Evolutionary conservation across 2,797 vertebrate species (phyloP), one percentile per base, ranked within the genome.

Genomic region (Enteromius fasciolatus): DNA sequence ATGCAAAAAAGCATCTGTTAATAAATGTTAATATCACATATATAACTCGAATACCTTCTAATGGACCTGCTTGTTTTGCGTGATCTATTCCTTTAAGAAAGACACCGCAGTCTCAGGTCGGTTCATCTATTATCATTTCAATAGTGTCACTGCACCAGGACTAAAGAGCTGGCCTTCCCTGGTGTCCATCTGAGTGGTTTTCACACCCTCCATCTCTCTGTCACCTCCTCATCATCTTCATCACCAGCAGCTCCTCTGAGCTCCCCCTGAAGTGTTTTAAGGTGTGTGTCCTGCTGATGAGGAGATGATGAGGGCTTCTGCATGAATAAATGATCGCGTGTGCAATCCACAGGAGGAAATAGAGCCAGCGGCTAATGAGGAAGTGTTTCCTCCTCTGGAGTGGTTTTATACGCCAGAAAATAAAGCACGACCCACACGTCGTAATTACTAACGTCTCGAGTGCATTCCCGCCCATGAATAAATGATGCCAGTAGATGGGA

Each of bases 291-390:
- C 81, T 67, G 64, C 77, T 86, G 80, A 78, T 80, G 80, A 88
- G 80, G 82, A 87, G 80, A 84, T 74, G 79, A 81, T 84, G 87
- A 78, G 82, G 87, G 75, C 82, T 77, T 86, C 80, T 77, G 68
- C 89, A 91, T 91, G 88, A 90, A 91, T 91, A 91, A 90, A 87
- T 91, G 86, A 90, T 89, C 76, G 80, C 41, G 85, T 79, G 80
- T 68, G 67, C 78, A 80, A 82, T 85, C 76, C 87, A 69, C 64
- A 76, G 74, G 81, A 86, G 87, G 72, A 87, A 84, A 89, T 87
- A 86, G 87, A 86, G 81, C 77, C 83, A 87, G 64, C 73, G 79
- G 86, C 87, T 89, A 88, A 90, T 90, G 87, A 87, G 89, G 88
- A 88, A 85, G 88, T 82, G 74, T 67, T 78, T 59, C 63, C 63